Percentiles rank a stretch among this genome's conserved stretches.
Evolutionary conservation across 2,113 vertebrate species (phyloP).

Genomic region (Aspidoscelis tigris): DNA sequence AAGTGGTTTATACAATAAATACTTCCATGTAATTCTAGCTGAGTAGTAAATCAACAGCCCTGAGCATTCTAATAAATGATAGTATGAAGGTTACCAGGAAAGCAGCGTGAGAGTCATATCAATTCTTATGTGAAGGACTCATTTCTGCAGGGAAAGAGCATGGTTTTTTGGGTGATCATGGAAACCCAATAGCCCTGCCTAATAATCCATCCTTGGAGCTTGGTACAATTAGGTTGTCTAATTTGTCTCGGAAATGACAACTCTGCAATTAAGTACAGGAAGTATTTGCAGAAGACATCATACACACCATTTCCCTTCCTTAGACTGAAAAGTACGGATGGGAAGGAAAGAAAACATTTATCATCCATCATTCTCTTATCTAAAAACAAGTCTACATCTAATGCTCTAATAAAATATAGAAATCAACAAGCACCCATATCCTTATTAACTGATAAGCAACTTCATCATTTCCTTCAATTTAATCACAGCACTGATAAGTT

Average conservation of each 20-base stretch:
- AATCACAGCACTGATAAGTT: neutral
- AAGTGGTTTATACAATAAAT: neutral
- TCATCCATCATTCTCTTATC: slow-evolving; percentile 51
- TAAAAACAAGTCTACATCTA: slow-evolving; percentile 50
- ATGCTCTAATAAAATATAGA: slow-evolving; percentile 28
- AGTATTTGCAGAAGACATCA: neutral
- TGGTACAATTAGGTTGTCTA: neutral
- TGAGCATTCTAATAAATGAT: neutral
- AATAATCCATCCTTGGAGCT: neutral
- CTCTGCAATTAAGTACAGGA: neutral
- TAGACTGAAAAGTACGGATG: slow-evolving; percentile 8
- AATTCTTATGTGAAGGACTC: neutral
- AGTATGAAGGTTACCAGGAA: no score
- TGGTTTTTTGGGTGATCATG: neutral
- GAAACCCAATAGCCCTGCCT: neutral
- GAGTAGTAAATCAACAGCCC: neutral
- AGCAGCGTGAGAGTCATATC: neutral
- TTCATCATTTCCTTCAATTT: slow-evolving; percentile 13
- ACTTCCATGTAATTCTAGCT: neutral
- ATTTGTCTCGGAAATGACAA: neutral
- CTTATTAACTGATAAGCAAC: slow-evolving; percentile 23
- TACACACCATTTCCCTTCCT: neutral
- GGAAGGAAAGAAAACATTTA: slow-evolving; percentile 49
- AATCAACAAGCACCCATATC: slow-evolving; percentile 24
- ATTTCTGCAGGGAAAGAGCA: neutral